Evolutionary conservation across 2,113 vertebrate genomes (phyloP).

Genomic region (Thunnus maccoyii): DNA sequence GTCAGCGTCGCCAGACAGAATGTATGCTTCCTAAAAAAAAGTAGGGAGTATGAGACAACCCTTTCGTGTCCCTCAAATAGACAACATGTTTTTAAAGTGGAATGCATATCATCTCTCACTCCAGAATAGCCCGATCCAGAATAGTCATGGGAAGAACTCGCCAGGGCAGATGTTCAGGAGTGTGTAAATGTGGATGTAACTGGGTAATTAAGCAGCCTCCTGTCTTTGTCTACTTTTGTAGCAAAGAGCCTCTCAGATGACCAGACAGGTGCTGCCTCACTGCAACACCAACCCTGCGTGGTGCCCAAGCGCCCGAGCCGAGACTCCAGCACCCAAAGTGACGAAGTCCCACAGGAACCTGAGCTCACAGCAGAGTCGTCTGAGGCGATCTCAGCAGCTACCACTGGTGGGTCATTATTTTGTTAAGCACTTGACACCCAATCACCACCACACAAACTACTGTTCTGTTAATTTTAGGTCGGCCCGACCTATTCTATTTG

Average conservation of each 20-base stretch:
- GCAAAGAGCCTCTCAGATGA: conserved; percentile 86
- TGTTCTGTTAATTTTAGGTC: conserved; percentile 12
- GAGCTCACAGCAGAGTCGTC: conserved; percentile 38
- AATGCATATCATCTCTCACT: conserved; percentile 78
- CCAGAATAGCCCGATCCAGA: conserved; percentile 80
- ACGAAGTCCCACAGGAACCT: conserved; percentile 58
- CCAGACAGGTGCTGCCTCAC: conserved; percentile 64
- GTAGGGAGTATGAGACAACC: conserved; percentile 37
- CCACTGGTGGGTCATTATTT: conserved; percentile 71
- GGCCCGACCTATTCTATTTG: neutral
- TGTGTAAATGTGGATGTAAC: conserved; percentile 54
- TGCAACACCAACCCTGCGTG: conserved; percentile 51
- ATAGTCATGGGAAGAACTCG: conserved; percentile 77
- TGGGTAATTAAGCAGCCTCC: conserved; percentile 65
- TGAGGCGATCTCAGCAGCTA: conserved; percentile 32
- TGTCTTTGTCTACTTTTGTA: conserved; percentile 72
- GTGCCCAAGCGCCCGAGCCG: conserved; percentile 82
- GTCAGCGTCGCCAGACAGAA: conserved; percentile 73
- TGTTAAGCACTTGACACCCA: neutral
- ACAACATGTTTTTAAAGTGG: conserved; percentile 69
- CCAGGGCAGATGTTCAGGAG: conserved; percentile 70
- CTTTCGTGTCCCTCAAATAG: conserved; percentile 72
- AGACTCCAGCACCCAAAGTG: conserved; percentile 92
- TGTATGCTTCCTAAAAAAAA: conserved; percentile 73
- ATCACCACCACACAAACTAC: neutral